Percentiles rank a stretch among this genome's conserved stretches.
These are phyloP conservation scores for Ectobius pallidus DNA, from an alignment of 2,888 invertebrate species.

Conservation along the genomic window DNA sequence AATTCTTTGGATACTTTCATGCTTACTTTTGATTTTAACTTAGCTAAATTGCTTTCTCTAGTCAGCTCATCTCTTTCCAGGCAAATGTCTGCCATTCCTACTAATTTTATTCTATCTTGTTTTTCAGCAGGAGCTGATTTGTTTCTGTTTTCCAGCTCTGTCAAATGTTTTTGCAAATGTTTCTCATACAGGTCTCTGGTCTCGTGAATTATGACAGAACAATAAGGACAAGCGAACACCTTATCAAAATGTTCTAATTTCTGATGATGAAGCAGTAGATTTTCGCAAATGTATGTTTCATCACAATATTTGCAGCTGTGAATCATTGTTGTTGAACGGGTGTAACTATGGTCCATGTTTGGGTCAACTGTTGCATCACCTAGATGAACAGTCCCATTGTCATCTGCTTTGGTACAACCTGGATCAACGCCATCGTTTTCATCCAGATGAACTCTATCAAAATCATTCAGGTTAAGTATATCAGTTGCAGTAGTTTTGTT, in stretches of 20 bases:
- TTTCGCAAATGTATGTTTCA: neutral
- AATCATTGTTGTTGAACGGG: neutral
- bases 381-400: neutral
- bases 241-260: neutral
- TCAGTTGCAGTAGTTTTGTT: too few relatives aligned
- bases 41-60: neutral
- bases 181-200: neutral
- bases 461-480: too few relatives aligned
- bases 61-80: neutral
- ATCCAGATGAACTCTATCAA: too few relatives aligned
- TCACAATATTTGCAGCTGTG: constrained; percentile 15
- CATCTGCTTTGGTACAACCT: too few relatives aligned
- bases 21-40: neutral
- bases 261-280: constrained; percentile 1
- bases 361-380: too few relatives aligned
- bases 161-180: neutral
- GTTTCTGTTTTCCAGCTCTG: too few relatives aligned
- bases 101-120: neutral
- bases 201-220: constrained; percentile 2
- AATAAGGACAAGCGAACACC: neutral
- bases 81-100: neutral
- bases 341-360: neutral
- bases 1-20: constrained; percentile 1
- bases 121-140: too few relatives aligned
- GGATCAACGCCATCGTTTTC: too few relatives aligned